These are phyloP conservation scores for Notolabrus celidotus DNA, from an alignment of 2,797 vertebrate genomes.

Conservation along the genomic window DNA sequence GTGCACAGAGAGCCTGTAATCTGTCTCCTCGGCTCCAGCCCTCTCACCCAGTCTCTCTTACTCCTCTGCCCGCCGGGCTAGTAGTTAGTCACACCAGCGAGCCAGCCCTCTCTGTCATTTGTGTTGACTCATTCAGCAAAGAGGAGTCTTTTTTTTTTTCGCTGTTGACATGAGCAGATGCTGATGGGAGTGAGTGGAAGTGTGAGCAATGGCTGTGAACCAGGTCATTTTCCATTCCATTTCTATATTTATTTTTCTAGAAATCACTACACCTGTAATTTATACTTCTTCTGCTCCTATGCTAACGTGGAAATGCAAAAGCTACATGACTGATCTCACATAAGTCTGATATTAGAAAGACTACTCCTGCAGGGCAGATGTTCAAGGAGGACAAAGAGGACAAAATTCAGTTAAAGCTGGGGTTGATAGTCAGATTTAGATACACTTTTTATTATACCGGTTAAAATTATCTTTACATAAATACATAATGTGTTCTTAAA, in stretches of 20 bases:
- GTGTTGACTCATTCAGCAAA: slow-evolving; percentile 21
- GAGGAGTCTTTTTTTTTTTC: neutral
- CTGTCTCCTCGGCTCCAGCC: slow-evolving; percentile 59
- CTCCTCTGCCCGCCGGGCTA: slow-evolving; percentile 7
- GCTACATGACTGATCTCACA: neutral
- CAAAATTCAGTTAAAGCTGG: neutral
- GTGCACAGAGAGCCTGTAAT: slow-evolving; percentile 60
- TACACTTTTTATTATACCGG: too few species aligned
- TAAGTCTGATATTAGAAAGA: neutral
- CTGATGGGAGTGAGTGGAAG: neutral
- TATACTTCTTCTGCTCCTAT: neutral
- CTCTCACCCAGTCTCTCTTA: slow-evolving; percentile 30
- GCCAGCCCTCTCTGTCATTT: slow-evolving; percentile 3
- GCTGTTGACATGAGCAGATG: neutral
- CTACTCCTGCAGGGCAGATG: neutral
- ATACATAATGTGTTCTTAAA: too few species aligned
- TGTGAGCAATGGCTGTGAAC: neutral
- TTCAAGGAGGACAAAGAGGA: neutral
- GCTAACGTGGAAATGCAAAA: neutral
- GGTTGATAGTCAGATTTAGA: too few species aligned
- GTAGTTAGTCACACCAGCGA: slow-evolving; percentile 40
- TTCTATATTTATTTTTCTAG: neutral
- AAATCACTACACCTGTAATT: neutral
- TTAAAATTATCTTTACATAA: too few species aligned
- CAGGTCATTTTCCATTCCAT: neutral